phyloP scores from a whole-genome alignment of 1,140 invertebrate genomes.

The Nixonia krombeini region DNA sequence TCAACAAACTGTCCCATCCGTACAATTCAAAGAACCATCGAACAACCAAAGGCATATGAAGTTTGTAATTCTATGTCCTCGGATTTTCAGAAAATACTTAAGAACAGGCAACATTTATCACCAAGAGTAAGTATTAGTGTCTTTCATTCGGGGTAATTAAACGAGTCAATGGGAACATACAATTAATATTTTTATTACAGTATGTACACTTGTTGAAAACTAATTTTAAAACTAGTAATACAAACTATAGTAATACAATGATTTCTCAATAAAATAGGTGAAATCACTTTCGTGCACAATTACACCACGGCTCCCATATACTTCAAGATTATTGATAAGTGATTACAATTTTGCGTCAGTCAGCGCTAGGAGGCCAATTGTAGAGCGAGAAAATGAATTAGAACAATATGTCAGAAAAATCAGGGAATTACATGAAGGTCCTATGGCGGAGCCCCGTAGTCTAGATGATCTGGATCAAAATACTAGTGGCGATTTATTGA shows the following conservation, averaged over 20 bases:
- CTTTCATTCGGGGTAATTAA: no score
- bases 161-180: no score
- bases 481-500: slow-evolving; percentile 60
- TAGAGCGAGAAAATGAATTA: slow-evolving; percentile 50
- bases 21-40: not conserved
- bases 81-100: not conserved
- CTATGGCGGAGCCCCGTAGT: slow-evolving; percentile 39
- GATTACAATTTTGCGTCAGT: not conserved
- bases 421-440: slow-evolving; percentile 47
- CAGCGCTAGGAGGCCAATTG: not conserved
- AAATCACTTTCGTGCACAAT: not conserved
- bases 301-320: not conserved
- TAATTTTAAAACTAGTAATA: no score
- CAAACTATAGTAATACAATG: no score
- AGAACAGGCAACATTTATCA: not conserved
- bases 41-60: not conserved
- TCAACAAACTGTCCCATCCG: not conserved
- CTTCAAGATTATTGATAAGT: not conserved
- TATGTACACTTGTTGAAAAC: no score
- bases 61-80: not conserved
- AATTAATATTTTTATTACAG: no score
- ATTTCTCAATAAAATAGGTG: not conserved
- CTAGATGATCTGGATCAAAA: slow-evolving; percentile 56
- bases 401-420: slow-evolving; percentile 61
- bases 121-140: not conserved